Evolutionary conservation across 2,113 vertebrate species (phyloP).

Genomic region (Lepisosteus osseus): DNA sequence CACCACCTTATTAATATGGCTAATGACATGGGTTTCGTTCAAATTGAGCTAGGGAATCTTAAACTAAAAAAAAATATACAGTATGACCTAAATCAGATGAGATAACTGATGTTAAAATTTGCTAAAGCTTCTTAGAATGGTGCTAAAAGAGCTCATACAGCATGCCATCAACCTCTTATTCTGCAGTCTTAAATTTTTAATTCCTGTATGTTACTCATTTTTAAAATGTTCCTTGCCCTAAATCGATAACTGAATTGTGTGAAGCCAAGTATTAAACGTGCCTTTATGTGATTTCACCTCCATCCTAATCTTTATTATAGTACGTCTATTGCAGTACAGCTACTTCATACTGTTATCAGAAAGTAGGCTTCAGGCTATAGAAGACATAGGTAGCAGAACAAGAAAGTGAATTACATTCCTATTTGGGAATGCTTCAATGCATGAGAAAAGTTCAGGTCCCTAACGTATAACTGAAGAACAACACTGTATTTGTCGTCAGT

Average conservation of each 20-base stretch:
- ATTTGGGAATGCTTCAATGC: neutral
- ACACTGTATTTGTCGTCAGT: neutral
- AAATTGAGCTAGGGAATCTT: too few species aligned
- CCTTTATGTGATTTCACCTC: constrained; percentile 13
- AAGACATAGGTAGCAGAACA: neutral
- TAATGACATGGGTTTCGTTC: too few species aligned
- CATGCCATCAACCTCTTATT: too few species aligned
- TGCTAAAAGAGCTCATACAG: too few species aligned
- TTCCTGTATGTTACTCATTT: constrained; percentile 13
- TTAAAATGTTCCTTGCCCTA: constrained; percentile 11
- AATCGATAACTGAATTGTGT: constrained; percentile 15
- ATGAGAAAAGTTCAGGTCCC: constrained; percentile 4
- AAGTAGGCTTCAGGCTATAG: constrained; percentile 4
- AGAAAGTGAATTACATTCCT: constrained; percentile 6
- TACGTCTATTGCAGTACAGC: neutral
- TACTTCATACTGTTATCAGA: constrained; percentile 6
- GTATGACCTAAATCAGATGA: too few species aligned
- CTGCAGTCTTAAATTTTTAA: neutral
- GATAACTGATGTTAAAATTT: too few species aligned
- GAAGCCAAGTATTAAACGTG: constrained; percentile 23
- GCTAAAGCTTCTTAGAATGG: too few species aligned
- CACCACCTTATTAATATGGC: too few species aligned
- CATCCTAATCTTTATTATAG: constrained; percentile 27
- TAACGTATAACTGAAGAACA: neutral
- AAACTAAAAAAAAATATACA: too few species aligned